These are phyloP conservation scores for Seira ritae DNA, from an alignment of 2,888 invertebrate species.

Conservation along the genomic window DNA sequence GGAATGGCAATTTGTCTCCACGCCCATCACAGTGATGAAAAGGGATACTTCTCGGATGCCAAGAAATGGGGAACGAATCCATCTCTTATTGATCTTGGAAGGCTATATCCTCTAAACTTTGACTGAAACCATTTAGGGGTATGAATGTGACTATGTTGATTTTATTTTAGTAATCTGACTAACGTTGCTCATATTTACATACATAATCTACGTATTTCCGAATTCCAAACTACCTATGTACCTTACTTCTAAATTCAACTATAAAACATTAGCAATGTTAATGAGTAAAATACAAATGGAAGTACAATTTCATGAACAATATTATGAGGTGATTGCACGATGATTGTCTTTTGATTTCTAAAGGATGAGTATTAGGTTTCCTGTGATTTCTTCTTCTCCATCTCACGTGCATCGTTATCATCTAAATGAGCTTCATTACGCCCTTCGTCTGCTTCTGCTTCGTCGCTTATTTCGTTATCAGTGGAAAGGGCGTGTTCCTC, in stretches of 20 bases:
- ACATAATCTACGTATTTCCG: too few species aligned
- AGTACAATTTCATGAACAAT: too few species aligned
- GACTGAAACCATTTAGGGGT: too few species aligned
- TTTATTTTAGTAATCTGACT: too few species aligned
- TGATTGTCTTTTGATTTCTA: constrained; percentile 23
- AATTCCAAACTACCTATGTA: too few species aligned
- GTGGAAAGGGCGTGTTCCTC: background rate
- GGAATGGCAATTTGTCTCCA: constrained; percentile 49
- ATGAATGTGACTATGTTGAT: too few species aligned
- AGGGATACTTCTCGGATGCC: constrained; percentile 33
- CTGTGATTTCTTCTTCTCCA: constrained; percentile 22
- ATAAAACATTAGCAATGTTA: too few species aligned
- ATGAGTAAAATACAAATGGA: too few species aligned
- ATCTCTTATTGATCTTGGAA: constrained; percentile 22
- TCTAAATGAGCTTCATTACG: background rate
- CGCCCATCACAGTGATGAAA: constrained; percentile 39
- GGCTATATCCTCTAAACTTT: constrained; percentile 20
- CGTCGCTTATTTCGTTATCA: constrained; percentile 46
- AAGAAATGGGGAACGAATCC: constrained; percentile 46
- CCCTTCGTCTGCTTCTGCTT: constrained; percentile 29
- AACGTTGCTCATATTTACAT: too few species aligned
- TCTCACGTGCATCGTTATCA: constrained; percentile 10
- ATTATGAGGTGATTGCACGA: constrained; percentile 7
- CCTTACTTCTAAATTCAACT: too few species aligned
- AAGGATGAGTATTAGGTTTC: constrained; percentile 10